A percentile compares a stretch with the other conserved stretches of the same genome.
Conservation (phyloP, 2,888 invertebrate species). For the Sarcophaga variegata region DNA sequence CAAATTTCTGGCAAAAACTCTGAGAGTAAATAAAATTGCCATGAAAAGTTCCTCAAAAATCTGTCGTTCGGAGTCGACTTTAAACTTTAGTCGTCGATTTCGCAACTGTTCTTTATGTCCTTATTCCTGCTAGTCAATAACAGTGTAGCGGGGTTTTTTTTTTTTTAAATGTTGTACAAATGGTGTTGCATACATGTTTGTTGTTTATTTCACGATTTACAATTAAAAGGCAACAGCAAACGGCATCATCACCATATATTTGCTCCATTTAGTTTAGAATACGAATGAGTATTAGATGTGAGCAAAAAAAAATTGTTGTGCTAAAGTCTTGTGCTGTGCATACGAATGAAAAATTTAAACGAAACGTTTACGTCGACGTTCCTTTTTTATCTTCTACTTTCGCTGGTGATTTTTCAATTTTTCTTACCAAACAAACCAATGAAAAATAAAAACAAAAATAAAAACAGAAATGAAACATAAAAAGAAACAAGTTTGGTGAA, state of each 20-base stretch:
- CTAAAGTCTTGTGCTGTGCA: conserved; percentile 35
- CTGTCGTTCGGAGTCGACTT: too few relatives aligned
- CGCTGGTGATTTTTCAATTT: conserved; percentile 2
- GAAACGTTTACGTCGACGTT: conserved; percentile 55
- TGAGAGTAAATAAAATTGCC: too few relatives aligned
- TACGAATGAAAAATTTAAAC: conserved; percentile 48
- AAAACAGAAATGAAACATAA: too few relatives aligned
- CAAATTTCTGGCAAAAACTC: too few relatives aligned
- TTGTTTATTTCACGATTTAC: conserved; percentile 31
- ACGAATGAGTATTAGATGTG: conserved; percentile 12
- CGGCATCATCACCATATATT: conserved; percentile 2
- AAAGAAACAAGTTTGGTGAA: conserved; percentile 15
- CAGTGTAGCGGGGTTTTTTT: not conserved
- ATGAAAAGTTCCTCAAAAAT: too few relatives aligned
- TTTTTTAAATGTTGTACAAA: conserved; percentile 13
- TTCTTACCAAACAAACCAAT: conserved; percentile 17
- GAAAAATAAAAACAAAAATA: too few relatives aligned
- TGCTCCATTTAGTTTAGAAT: conserved; percentile 26
- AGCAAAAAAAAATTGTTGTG: not conserved
- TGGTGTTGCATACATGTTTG: conserved; percentile 16
- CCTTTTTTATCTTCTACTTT: conserved; percentile 57
- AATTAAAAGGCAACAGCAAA: not conserved
- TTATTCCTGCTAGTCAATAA: not conserved
- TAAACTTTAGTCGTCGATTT: not conserved
- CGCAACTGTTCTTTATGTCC: not conserved